Base-by-base conservation (phyloP, 2,888 invertebrate species). In the Cantharis rufa region DNA sequence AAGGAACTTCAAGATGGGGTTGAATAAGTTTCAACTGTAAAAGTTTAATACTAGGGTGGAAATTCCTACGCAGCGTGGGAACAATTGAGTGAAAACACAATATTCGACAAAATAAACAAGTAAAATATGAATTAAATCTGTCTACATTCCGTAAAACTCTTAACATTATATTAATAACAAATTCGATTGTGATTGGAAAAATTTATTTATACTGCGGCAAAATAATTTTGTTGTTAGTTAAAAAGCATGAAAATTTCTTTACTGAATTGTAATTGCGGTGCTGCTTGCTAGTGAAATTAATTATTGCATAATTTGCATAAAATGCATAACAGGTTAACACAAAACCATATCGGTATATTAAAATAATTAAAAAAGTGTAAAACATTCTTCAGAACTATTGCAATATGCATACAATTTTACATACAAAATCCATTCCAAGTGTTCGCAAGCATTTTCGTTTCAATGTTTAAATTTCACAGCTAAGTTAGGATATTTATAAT, bases 81-180 rank as follows among this genome's bases (percentile, higher is more conserved):
- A 79, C 32, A 64, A 72, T 75, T 77, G 74, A 73, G 71, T 78
- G 78, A 76, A 78, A 71, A 75, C 70, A 75, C 74, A 70, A 32
- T 75, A 75, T 77, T 72, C 75, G 77, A 77, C 69, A 74, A 75
- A 71, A 79, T 77, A 77, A 79, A 79, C 77, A 77, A 77, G 68
- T 73, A 71, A 66, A 48, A 48, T 48, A 48, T 48, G 9, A 48
- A 48, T 48, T 48, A 48, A n/a, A 48, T 48, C 13, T 48, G 48
- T 48, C 48, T n/a, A 9, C n/a, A n/a, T n/a, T 9, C 48, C n/a
- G 9, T n/a, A 48, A n/a, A 48, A n/a, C n/a, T n/a, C n/a, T 48
- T 13, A n/a, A 32, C 27, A 32, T 10, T 28, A 13, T 48, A 48
- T 48, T 48, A 48, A 48, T n/a, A n/a, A n/a, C 2, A 0, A 48